Percentiles rank a stretch among this genome's conserved stretches.
phyloP scores from a whole-genome alignment of 2,888 invertebrate species.

The Lomographa bimaculata region DNA sequence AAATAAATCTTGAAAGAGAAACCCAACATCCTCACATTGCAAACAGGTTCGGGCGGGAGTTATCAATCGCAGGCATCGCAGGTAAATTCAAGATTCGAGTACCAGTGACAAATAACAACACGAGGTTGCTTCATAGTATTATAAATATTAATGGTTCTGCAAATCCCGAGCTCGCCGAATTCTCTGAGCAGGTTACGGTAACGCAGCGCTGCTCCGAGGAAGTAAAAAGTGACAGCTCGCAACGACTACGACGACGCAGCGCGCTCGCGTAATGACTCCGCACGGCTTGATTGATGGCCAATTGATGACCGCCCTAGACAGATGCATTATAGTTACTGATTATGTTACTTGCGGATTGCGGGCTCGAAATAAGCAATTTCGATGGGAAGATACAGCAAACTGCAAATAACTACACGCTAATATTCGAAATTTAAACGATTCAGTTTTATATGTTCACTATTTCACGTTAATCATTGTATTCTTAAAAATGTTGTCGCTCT shows the following conservation, averaged over 20 bases:
- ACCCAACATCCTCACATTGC: too few species aligned
- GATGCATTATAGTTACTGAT: too few species aligned
- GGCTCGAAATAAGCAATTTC: constrained; percentile 7
- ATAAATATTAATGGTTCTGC: constrained; percentile 23
- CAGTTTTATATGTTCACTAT: too few species aligned
- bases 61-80: too few species aligned
- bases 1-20: too few species aligned
- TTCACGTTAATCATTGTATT: too few species aligned
- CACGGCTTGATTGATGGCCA: constrained; percentile 30
- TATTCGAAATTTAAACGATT: too few species aligned
- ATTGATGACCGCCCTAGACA: constrained; percentile 20
- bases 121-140: background rate
- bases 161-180: constrained; percentile 10
- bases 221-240: constrained; percentile 14
- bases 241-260: constrained; percentile 2
- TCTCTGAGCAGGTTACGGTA: constrained; percentile 26
- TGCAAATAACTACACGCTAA: too few species aligned
- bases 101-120: constrained; percentile 1
- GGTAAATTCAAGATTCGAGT: background rate
- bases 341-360: too few species aligned
- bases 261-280: constrained; percentile 23
- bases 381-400: too few species aligned
- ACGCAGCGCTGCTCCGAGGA: constrained; percentile 18
- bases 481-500: too few species aligned
- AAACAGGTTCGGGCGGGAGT: too few species aligned